These are phyloP conservation scores for Parambassis ranga DNA, from an alignment of 2,797 vertebrate genomes.

Conservation along the genomic window DNA sequence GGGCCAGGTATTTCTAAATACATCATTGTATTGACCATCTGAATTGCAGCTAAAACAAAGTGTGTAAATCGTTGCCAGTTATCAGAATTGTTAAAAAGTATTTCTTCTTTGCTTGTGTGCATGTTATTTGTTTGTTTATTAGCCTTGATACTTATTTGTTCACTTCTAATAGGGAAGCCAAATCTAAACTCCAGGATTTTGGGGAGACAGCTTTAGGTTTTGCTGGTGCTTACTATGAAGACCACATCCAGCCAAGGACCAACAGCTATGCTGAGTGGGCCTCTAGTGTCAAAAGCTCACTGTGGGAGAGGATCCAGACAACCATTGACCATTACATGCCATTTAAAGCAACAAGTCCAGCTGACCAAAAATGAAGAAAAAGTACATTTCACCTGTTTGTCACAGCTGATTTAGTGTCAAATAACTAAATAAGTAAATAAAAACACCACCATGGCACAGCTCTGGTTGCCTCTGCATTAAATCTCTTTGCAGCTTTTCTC, in stretches of 20 bases:
- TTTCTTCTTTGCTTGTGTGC: no score
- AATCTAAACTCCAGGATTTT: constrained; percentile 14
- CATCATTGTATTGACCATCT: not conserved
- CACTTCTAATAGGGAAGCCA: constrained; percentile 40
- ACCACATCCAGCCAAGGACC: constrained; percentile 67
- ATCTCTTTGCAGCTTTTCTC: not conserved
- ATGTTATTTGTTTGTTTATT: not conserved
- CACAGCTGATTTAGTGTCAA: not conserved
- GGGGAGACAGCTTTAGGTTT: constrained; percentile 18
- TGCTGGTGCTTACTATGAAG: constrained; percentile 66
- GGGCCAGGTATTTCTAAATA: constrained; percentile 39
- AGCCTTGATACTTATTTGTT: constrained; percentile 8
- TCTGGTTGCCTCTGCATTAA: not conserved
- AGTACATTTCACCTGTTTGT: no score
- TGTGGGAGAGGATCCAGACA: constrained; percentile 52
- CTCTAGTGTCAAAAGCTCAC: constrained; percentile 16
- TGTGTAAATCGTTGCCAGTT: constrained; percentile 1
- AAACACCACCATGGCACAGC: not conserved
- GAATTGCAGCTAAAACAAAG: not conserved
- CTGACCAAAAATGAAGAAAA: not conserved
- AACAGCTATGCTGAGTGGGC: constrained; percentile 60
- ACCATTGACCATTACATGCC: constrained; percentile 21
- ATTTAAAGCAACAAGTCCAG: not conserved
- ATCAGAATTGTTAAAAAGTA: not conserved
- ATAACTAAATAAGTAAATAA: not conserved